Conservation (phyloP, 1,140 invertebrate species). For the Tetramorium simillimum region DNA sequence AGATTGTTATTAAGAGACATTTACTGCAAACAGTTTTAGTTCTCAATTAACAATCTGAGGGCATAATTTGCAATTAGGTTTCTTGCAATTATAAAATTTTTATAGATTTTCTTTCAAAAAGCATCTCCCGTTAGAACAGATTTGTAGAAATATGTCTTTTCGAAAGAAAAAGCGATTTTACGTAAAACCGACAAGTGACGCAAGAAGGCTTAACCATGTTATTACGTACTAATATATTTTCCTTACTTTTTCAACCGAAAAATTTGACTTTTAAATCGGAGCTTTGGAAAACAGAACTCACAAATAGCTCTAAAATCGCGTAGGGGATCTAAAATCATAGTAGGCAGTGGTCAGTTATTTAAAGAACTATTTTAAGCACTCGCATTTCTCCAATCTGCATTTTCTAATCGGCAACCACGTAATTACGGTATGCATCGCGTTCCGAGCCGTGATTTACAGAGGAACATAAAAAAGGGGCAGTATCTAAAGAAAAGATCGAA, state of each 20-base stretch:
- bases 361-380: constrained; percentile 50
- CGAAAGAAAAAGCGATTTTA: background rate
- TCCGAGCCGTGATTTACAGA: constrained; percentile 34
- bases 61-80: background rate
- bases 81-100: background rate
- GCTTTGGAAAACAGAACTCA: constrained; percentile 40
- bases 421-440: constrained; percentile 56
- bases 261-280: constrained; percentile 58
- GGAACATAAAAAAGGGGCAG: constrained; percentile 37
- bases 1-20: background rate
- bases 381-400: constrained; percentile 53
- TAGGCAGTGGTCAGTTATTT: constrained; percentile 37
- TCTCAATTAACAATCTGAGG: background rate
- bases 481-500: constrained; percentile 58
- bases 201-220: background rate
- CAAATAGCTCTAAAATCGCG: constrained; percentile 51
- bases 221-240: constrained; percentile 38
- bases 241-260: background rate
- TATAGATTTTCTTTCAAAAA: background rate
- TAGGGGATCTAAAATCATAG: constrained; percentile 31
- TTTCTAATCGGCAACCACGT: constrained; percentile 54
- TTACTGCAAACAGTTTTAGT: background rate
- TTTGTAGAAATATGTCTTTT: background rate
- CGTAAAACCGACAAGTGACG: background rate
- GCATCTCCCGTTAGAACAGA: background rate